Evolutionary conservation across 2,113 vertebrate species (phyloP), one percentile per base, ranked within the genome.

Genomic region (Amphiprion ocellaris): DNA sequence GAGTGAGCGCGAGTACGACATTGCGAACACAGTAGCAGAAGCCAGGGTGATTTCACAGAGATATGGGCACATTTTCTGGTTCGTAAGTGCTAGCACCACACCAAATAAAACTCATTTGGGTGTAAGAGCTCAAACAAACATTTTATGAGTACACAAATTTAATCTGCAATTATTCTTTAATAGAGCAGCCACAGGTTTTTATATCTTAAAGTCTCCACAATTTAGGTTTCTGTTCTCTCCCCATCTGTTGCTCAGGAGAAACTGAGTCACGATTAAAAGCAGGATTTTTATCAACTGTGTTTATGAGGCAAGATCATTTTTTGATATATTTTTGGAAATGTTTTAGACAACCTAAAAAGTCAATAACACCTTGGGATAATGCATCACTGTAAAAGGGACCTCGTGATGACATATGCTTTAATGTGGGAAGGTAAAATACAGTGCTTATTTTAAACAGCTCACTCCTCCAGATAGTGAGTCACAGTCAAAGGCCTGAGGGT

Each of bases 51-150:
- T 87, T 87, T 82, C 84, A 90, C 76, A 67, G 81, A 86, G 82
- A 83, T 81, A 76, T 74, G 73, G 78, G 73, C 81, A 86, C 70
- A 73, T 87, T 90, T 90, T 90, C 78, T 81, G 75, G 77, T 84
- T 80, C 52, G 41, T 82, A 84, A 89, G 71, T 53, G 52, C 55
- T 71, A 65, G 72, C 66, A 66, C 70, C 64, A 68, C 72, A 88
- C 62, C 74, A 83, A 77, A 83, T 76, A 84, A 80, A 83, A 77
- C 55, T 84, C 46, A 87, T 75, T 83, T 47, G 69, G 46, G 61
- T 82, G 69, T 82, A 77, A 64, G 59, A 80, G 60, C 72, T 85
- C 58, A 85, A 83, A 85, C 75, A 83, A 86, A 91, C 67, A 85
- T 61, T 87, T 76, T 61, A 84, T 11, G 12, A 83, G 75, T 50